Base-by-base conservation (phyloP, 2,113 vertebrate species). In the Cryptoleucopteryx plumbea region DNA sequence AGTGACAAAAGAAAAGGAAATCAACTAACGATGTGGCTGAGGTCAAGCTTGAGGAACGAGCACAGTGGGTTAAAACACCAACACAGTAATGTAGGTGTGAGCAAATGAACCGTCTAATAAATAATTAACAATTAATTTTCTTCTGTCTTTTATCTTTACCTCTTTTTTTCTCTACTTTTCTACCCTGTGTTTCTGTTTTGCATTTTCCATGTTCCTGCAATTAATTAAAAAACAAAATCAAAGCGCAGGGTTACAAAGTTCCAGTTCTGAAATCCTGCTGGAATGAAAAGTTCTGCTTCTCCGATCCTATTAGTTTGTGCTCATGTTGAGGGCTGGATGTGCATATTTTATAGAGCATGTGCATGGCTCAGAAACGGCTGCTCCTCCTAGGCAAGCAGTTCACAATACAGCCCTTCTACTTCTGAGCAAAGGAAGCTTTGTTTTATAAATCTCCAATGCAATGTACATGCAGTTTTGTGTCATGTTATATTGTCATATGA, bases 401-500 rank as follows among this genome's bases (percentile, higher is more conserved):
- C 95, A 72, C 81, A 48, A 82, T 91, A 20, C 82, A 94, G 92
- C 89, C 89, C 95, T 72, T 93, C 95, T 43, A 61, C 75, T 59
- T 88, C 95, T 65, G 90, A 95, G 95, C 90, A 16, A n/a, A 88
- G 92, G 80, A 82, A 91, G 87, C 94, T 97, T 98, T 97, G 96
- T 97, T 97, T 97, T 92, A 96, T 93, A 97, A 96, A 95, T 97
- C 96, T 97, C 97, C 96, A 97, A 92, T 97, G 95, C 96, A 95
- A 96, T 97, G 96, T 97, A 95, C 94, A 90, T 95, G 94, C 96
- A 67, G 89, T 66, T 94, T 95, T 93, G 94, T 97, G 96, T 97
- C 97, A 97, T 97, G 97, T 98, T 97, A 97, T 95, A 95, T 97
- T 97, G 97, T 97, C 97, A 97, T 97, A 98, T 96, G 97, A 98